phyloP scores from a whole-genome alignment of 2,888 invertebrate species.

The Spilarctia lutea region DNA sequence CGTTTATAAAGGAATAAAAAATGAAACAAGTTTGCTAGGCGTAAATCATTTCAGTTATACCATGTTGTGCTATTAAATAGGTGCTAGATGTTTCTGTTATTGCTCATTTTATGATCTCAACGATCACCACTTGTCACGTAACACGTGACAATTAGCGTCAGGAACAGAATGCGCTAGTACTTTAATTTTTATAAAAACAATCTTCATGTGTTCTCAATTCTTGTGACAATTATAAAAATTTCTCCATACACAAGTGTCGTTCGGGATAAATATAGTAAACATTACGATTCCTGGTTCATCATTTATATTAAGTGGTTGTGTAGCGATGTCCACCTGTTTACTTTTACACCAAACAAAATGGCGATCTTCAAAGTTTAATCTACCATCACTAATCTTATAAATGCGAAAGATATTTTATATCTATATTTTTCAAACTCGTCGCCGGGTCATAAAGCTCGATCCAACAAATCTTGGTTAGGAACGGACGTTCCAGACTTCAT shows the following conservation, averaged over 20 bases:
- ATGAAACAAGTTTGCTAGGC: not conserved
- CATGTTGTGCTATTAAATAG: not conserved
- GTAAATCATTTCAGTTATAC: not conserved
- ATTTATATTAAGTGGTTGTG: slow-evolving; percentile 9
- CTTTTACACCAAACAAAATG: not conserved
- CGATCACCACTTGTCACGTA: slow-evolving; percentile 13
- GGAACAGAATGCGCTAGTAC: not conserved
- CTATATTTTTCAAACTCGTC: too few relatives aligned
- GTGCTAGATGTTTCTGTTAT: not conserved
- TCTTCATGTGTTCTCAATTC: not conserved
- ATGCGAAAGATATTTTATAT: too few relatives aligned
- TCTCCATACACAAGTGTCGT: too few relatives aligned
- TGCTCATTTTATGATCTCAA: slow-evolving; percentile 10
- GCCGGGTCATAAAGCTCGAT: too few relatives aligned
- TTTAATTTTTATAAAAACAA: not conserved
- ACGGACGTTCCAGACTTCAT: too few relatives aligned
- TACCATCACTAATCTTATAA: too few relatives aligned
- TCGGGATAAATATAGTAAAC: too few relatives aligned
- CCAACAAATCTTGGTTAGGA: too few relatives aligned
- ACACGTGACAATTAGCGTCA: slow-evolving; percentile 10
- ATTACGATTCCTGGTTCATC: not conserved
- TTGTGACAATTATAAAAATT: not conserved
- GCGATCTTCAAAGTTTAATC: too few relatives aligned
- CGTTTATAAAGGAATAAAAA: not conserved
- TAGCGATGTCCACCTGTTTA: slow-evolving; percentile 1